Evolutionary conservation across 2,113 vertebrate genomes (phyloP), one percentile per base, ranked within the genome.

Genomic region (Pica pica): DNA sequence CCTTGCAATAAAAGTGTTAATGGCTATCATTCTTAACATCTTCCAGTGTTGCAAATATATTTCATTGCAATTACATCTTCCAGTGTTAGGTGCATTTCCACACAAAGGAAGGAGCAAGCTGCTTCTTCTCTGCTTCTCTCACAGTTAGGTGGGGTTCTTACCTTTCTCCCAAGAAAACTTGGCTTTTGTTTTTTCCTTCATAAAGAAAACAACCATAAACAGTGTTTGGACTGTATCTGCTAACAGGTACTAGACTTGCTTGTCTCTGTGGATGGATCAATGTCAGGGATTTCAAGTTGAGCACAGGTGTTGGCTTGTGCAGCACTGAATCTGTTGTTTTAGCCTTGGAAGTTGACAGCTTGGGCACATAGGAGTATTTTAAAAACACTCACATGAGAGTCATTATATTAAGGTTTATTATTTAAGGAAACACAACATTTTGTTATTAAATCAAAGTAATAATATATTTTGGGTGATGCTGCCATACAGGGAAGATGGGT

Each of bases 1-100:
- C 47, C 64, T 93, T 74, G 16, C 60, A 92, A 89, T 87, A 86
- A 78, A 93, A 94, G 6, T 64, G 33, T 78, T 93, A 81, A 92
- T 47, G 39, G 41, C 77, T 64, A 47, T 82, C 2, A 6, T 64
- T 89, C 69, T 82, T 90, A 79, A 68, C 37, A 56, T 95, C 61
- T 83, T 93, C 31, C 31, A 76, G 53, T 60, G 55, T n/a, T 2
- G 0, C 49, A 71, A 60, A 52, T 91, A n/a, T 23, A 83, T 90
- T 71, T 64, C 71, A 55, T 59, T 83, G 7, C n/a, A 69, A 27
- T 91, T 95, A 63, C 6, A 0, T 94, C 55, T 95, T 89, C 39
- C 59, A 89, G 31, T 19, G 21, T 33, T 52, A 22, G 60, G 14
- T 78, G 14, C 5, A 15, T 78, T 91, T 78, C 47, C 52, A 63